Base-by-base conservation (phyloP, 2,888 invertebrate genomes). In the Drosophila atripex region DNA sequence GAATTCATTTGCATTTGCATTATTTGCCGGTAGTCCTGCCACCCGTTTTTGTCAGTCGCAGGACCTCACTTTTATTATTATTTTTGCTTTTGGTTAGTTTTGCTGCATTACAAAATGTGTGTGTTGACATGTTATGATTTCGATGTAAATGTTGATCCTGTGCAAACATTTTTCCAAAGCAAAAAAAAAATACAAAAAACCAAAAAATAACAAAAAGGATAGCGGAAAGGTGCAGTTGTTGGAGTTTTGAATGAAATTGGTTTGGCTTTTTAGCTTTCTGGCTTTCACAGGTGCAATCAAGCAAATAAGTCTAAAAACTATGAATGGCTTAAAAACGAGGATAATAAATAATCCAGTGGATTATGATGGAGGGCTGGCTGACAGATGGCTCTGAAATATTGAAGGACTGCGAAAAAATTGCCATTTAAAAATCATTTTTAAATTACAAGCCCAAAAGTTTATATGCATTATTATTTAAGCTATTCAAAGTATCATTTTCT, bases 61-160 rank as follows among this genome's bases (percentile, higher is more conserved):
- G 35, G 35, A 35, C n/a, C 35, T 35, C 35, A n/a, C 35, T 35
- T 35, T 35, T 35, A 35, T 14, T 85, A 76, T 68, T 70, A 76
- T 80, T 82, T 70, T 71, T 73, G 76, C 64, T 75, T 75, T 71
- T 73, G 76, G 66, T 75, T 75, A 69, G 75, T 71, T 77, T 51
- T 52, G 70, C 65, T 75, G 75, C 78, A 73, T 77, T 75, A 80
- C 68, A 75, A 77, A 73, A 77, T 76, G 39, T 14, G 39, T 14
- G 39, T 77, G 82, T 80, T 80, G 85, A 80, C 80, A 85, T 78
- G 80, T 80, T 78, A 78, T 78, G 85, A 84, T 80, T 85, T 82
- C 64, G 79, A 85, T 21, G 39, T 21, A 45, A 32, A 45, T 59
- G 70, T 53, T 45, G 69, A 49, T 41, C 46, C 47, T 7, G 9